Evolutionary conservation across 2,113 vertebrate species (phyloP).

Genomic region (Sterrhoptilus dennistouni): DNA sequence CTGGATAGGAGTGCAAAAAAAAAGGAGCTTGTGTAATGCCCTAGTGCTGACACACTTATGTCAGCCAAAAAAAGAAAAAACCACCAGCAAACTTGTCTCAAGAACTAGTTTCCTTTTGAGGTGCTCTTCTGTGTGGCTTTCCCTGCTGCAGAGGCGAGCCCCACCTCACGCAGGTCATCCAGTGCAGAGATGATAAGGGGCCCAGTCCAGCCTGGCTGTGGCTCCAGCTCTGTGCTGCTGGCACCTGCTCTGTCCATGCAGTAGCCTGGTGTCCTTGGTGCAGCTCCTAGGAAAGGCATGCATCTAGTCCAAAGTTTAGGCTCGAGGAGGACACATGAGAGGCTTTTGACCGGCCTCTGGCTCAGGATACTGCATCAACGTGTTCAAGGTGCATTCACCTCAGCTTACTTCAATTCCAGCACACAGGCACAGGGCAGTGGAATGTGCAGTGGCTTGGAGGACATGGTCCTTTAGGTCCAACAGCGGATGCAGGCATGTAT

Average conservation of each 20-base stretch:
- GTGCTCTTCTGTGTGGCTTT: background rate
- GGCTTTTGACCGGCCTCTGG: background rate
- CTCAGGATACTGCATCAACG: background rate
- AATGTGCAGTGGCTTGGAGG: background rate
- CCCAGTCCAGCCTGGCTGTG: background rate
- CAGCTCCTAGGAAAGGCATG: background rate
- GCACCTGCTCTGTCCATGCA: background rate
- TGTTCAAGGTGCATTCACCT: background rate
- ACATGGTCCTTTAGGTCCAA: background rate
- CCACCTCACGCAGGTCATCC: fast-evolving
- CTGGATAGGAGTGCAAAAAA: background rate
- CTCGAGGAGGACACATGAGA: background rate
- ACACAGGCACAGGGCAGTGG: fast-evolving
- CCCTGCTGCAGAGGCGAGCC: background rate
- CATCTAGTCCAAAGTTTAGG: background rate
- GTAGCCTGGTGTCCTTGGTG: background rate
- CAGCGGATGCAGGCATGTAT: background rate
- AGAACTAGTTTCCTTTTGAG: background rate
- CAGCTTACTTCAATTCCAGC: background rate
- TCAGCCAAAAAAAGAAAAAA: background rate
- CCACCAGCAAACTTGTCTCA: background rate
- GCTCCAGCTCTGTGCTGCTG: background rate
- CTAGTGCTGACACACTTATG: background rate
- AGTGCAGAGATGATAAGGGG: too few species aligned
- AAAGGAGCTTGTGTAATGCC: background rate